These are phyloP conservation scores for Monarcha castaneiventris DNA, from an alignment of 2,113 vertebrate species.

Conservation along the genomic window DNA sequence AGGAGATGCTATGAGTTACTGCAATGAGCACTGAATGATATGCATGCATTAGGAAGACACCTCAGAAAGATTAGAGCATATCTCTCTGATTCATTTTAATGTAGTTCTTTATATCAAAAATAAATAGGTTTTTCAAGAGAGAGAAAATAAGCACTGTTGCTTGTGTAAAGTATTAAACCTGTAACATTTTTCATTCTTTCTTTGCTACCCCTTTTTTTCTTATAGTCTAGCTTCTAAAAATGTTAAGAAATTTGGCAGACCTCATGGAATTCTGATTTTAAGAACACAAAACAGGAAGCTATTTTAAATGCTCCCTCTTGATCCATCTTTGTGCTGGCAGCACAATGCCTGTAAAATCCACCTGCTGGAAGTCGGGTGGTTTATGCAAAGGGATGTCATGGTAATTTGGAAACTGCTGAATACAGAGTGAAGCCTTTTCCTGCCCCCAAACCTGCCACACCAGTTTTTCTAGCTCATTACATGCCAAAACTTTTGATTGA, in stretches of 20 bases:
- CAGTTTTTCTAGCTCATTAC: conserved; percentile 76
- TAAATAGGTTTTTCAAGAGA: background rate
- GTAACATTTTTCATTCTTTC: background rate
- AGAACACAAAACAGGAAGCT: conserved; percentile 75
- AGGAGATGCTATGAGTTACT: background rate
- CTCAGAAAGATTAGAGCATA: background rate
- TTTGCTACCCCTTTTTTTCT: background rate
- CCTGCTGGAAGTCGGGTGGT: conserved; percentile 87
- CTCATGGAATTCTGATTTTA: conserved; percentile 45
- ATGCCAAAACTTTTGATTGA: conserved; percentile 90
- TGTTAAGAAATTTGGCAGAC: conserved; percentile 52
- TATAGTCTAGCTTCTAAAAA: conserved; percentile 33
- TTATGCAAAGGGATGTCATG: conserved; percentile 83
- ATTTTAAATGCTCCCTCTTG: conserved; percentile 65
- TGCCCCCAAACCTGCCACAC: conserved; percentile 72
- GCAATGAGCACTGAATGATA: background rate
- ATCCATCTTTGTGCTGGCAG: conserved; percentile 73
- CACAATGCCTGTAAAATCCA: conserved; percentile 79
- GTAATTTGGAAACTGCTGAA: conserved; percentile 82
- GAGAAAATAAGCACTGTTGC: background rate
- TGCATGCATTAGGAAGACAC: background rate
- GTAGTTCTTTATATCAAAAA: background rate
- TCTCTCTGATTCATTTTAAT: background rate
- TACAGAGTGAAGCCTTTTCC: conserved; percentile 76
- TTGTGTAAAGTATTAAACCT: background rate